Evolutionary conservation across 2,113 vertebrate genomes (phyloP).

Genomic region (Tiliqua scincoides): DNA sequence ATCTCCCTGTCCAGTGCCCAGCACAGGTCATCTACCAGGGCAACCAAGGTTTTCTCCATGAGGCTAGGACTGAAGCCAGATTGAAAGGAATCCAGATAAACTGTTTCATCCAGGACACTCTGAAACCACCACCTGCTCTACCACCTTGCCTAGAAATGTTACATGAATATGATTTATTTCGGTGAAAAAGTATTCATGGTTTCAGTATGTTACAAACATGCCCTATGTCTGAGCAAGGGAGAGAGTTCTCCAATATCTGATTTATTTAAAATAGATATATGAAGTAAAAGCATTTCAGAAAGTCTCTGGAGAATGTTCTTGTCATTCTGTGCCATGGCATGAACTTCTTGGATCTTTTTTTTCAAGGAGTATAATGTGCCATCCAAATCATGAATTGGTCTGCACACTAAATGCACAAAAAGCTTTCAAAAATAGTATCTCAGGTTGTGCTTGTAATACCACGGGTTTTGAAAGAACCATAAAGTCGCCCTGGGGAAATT

Average conservation of each 20-base stretch:
- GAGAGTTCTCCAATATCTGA: neutral
- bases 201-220: neutral
- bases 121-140: too few species aligned
- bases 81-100: too few species aligned
- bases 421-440: slow-evolving; percentile 5
- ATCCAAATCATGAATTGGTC: neutral
- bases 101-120: too few species aligned
- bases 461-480: slow-evolving; percentile 18
- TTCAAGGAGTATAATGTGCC: neutral
- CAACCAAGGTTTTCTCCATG: too few species aligned
- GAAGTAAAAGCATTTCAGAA: neutral
- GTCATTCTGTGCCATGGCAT: neutral
- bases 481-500: slow-evolving; percentile 2
- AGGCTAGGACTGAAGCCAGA: too few species aligned
- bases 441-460: neutral
- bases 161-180: neutral
- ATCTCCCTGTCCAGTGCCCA: too few species aligned
- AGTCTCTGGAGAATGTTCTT: neutral
- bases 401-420: neutral
- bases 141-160: neutral
- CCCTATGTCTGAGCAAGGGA: neutral
- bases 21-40: too few species aligned
- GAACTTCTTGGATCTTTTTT: neutral
- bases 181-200: neutral
- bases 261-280: neutral